Evolutionary conservation across 2,797 vertebrate species (phyloP).

Genomic region (Chrosomus eos): DNA sequence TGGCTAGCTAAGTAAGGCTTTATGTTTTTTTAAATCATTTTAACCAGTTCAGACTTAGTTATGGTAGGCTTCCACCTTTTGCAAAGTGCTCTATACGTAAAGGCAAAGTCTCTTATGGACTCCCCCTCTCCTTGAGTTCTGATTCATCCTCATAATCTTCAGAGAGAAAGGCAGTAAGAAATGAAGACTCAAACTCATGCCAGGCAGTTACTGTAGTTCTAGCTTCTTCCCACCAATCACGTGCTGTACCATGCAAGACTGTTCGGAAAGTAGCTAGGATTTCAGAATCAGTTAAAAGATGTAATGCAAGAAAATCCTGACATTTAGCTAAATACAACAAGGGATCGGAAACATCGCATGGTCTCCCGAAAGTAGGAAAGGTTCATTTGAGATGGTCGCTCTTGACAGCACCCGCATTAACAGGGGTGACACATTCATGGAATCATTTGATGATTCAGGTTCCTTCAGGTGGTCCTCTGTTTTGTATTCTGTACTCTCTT

Average conservation of each 20-base stretch:
- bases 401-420: not conserved
- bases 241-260: not conserved
- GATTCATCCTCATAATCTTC: not conserved
- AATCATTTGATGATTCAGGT: no score
- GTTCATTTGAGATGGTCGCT: not conserved
- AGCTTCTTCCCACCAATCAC: not conserved
- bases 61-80: not conserved
- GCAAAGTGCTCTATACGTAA: not conserved
- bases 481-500: not conserved
- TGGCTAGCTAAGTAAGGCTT: not conserved
- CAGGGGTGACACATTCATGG: no score
- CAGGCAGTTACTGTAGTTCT: not conserved
- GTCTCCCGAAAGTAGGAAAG: not conserved
- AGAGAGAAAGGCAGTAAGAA: not conserved
- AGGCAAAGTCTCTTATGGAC: not conserved
- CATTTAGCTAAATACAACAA: no score
- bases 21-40: not conserved
- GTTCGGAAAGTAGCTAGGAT: no score
- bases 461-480: not conserved
- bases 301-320: no score
- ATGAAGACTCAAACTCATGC: not conserved
- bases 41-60: not conserved
- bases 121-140: not conserved
- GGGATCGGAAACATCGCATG: no score
- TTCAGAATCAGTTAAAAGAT: no score